Evolutionary conservation across 2,113 vertebrate genomes (phyloP).

Genomic region (Plecotus auritus): DNA sequence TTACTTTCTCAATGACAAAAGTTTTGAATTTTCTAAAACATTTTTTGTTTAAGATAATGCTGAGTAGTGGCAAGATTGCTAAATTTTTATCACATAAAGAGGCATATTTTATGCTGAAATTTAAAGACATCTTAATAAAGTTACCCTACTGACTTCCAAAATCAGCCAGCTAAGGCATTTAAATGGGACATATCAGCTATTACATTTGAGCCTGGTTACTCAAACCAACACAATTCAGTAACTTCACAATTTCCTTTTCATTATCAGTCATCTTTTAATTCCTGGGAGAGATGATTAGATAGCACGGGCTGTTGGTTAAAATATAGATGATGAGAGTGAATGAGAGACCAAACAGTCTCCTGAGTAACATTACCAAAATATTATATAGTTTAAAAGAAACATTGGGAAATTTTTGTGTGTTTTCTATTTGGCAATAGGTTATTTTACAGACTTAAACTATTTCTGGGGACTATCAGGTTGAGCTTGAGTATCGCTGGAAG

Average conservation of each 20-base stretch:
- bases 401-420: background rate
- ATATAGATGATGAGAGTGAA: background rate
- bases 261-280: background rate
- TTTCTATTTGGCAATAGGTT: background rate
- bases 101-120: background rate
- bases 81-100: background rate
- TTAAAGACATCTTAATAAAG: slow-evolving; percentile 14
- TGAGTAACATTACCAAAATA: background rate
- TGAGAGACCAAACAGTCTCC: background rate
- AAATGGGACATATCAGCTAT: background rate
- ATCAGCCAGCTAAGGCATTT: background rate
- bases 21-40: background rate
- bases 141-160: background rate
- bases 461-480: background rate
- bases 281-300: background rate
- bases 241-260: slow-evolving; percentile 4
- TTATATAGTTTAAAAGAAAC: background rate
- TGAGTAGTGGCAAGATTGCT: background rate
- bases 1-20: background rate
- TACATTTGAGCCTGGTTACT: background rate
- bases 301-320: background rate
- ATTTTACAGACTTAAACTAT: background rate
- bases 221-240: background rate
- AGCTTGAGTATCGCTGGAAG: background rate
- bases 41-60: slow-evolving; percentile 2